Evolutionary conservation across 2,888 invertebrate genomes (phyloP).

Genomic region (Exephanes ischioxanthus): DNA sequence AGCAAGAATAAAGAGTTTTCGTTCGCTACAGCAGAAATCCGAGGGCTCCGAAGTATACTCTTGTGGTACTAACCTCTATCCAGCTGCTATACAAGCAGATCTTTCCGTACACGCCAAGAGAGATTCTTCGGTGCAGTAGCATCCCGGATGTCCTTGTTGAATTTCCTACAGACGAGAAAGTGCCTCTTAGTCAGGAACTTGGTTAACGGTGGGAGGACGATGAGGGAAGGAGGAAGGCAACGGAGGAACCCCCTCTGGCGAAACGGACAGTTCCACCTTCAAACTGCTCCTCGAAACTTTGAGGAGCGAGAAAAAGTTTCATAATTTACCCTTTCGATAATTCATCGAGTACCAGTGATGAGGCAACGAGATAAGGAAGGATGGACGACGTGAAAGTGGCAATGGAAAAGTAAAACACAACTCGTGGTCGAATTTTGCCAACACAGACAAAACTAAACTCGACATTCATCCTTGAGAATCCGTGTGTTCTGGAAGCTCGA

Average conservation of each 20-base stretch:
- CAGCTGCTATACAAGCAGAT: background rate
- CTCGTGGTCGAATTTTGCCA: background rate
- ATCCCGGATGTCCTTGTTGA: constrained; percentile 65
- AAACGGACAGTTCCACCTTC: constrained; percentile 46
- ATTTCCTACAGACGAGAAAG: constrained; percentile 57
- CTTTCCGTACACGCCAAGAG: background rate
- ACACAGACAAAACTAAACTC: background rate
- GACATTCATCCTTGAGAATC: constrained; percentile 1
- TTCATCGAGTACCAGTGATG: constrained; percentile 32
- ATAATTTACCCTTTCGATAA: constrained; percentile 63
- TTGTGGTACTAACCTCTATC: background rate
- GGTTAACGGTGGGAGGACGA: constrained; percentile 27
- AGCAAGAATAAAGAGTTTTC: background rate
- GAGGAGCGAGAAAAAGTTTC: constrained; percentile 58
- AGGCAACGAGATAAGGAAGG: constrained; percentile 14
- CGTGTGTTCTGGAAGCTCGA: background rate
- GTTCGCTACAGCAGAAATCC: background rate
- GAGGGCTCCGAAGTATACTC: background rate
- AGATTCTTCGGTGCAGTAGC: constrained; percentile 3
- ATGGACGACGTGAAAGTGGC: background rate
- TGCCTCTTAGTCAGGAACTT: constrained; percentile 63
- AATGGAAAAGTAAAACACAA: constrained; percentile 20
- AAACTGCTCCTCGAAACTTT: constrained; percentile 43
- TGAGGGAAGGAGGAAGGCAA: constrained; percentile 28
- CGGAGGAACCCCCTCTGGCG: constrained; percentile 12